Evolutionary conservation across 2,113 vertebrate genomes (phyloP).

Genomic region (Cavia aperea): DNA sequence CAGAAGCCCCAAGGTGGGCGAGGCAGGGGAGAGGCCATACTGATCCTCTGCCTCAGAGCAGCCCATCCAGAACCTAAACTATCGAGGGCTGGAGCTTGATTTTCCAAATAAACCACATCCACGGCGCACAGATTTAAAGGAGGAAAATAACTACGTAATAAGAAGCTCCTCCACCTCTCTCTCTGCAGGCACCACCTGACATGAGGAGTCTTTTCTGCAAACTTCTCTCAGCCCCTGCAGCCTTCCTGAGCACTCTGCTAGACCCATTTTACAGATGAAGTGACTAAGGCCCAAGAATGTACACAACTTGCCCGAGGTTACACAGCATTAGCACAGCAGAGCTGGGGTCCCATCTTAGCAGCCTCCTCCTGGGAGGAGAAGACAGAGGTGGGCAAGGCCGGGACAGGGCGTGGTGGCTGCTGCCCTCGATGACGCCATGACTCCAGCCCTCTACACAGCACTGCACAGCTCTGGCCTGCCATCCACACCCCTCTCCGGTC

Average conservation of each 20-base stretch:
- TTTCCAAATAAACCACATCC: not conserved
- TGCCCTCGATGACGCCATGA: not conserved
- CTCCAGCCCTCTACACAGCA: not conserved
- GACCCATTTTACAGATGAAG: not conserved
- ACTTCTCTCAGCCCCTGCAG: not conserved
- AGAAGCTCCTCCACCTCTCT: not conserved
- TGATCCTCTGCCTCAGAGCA: not conserved
- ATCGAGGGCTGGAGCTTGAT: not conserved
- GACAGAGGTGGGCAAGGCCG: rapidly evolving
- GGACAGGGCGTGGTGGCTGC: not conserved
- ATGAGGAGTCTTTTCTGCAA: not conserved
- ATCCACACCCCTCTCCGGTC: not conserved
- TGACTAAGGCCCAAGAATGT: not conserved
- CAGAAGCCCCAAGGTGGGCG: rapidly evolving
- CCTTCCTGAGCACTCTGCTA: not conserved
- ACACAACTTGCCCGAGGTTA: not conserved
- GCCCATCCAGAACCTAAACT: not conserved
- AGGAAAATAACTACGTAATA: not conserved
- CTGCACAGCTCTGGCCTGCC: not conserved
- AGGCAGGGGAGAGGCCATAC: not conserved
- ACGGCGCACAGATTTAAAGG: not conserved
- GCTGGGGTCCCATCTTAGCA: not conserved
- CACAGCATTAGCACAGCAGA: not conserved
- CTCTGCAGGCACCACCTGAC: not conserved
- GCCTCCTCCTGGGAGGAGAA: not conserved